Evolutionary conservation across 2,888 invertebrate species (phyloP).

Genomic region (Hyppa rectilinea): DNA sequence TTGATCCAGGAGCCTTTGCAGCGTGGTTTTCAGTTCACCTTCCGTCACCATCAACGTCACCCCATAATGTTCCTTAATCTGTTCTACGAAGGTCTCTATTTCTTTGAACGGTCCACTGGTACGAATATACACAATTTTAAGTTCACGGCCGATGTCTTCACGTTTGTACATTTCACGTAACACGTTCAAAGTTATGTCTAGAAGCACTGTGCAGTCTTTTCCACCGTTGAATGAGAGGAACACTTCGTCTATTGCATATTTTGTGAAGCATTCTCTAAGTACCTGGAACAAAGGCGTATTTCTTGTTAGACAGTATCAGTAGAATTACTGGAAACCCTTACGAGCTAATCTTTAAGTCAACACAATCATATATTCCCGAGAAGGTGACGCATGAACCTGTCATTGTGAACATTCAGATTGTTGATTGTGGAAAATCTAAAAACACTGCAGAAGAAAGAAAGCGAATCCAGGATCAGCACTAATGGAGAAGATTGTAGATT

Average conservation of each 20-base stretch:
- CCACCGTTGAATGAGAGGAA: constrained; percentile 99
- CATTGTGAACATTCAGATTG: constrained; percentile 4
- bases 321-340: not conserved
- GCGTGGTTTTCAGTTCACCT: constrained; percentile 93
- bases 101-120: constrained; percentile 96
- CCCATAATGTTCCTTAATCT: constrained; percentile 93
- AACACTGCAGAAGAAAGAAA: not conserved
- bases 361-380: not conserved
- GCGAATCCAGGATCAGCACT: not conserved
- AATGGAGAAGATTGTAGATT: not conserved
- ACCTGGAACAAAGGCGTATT: constrained; percentile 85
- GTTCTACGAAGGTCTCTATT: constrained; percentile 95
- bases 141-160: constrained; percentile 81
- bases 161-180: constrained; percentile 76
- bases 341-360: constrained; percentile 9
- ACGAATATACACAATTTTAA: constrained; percentile 95
- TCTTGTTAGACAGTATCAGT: not conserved
- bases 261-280: constrained; percentile 91
- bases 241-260: constrained; percentile 93
- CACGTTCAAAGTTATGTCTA: constrained; percentile 87
- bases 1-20: constrained; percentile 91
- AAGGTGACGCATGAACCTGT: constrained; percentile 17
- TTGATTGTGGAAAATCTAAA: not conserved
- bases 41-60: constrained; percentile 93
- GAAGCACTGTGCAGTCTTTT: constrained; percentile 98